Evolutionary conservation across 1,140 invertebrate species (phyloP).

Genomic region (Rhopalosiphum padi): DNA sequence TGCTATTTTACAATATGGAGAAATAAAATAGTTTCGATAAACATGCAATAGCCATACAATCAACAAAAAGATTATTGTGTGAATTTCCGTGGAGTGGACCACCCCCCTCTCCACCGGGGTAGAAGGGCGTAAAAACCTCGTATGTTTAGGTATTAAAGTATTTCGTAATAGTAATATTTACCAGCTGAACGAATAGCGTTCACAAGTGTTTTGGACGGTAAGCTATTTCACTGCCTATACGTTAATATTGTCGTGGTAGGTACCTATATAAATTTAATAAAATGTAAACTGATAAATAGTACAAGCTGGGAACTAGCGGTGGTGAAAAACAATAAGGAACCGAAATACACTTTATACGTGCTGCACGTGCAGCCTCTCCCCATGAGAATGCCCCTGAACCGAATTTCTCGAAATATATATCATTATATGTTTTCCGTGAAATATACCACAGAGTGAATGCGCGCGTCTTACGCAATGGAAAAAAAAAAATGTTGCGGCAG

Average conservation of each 20-base stretch:
- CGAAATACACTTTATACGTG: background rate
- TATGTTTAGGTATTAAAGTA: background rate
- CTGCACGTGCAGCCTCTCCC: slow-evolving; percentile 1
- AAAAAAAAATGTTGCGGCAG: background rate
- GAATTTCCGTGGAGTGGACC: background rate
- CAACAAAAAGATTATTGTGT: background rate
- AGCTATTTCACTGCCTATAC: background rate
- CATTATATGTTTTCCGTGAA: background rate
- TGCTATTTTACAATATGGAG: background rate
- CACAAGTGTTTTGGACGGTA: background rate
- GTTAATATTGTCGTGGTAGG: background rate
- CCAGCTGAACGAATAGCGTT: background rate
- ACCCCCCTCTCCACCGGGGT: accelerated
- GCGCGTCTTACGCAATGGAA: background rate
- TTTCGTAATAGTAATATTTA: background rate
- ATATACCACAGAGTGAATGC: background rate
- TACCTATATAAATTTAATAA: background rate
- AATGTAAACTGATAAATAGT: background rate
- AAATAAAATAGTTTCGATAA: no score
- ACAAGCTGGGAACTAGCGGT: background rate
- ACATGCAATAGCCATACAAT: background rate
- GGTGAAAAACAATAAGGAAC: background rate
- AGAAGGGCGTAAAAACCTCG: background rate
- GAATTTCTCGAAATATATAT: slow-evolving; percentile 1
- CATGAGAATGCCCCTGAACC: slow-evolving; percentile 25